phyloP scores from a whole-genome alignment of 2,797 vertebrate genomes.

The Aldrovandia affinis region DNA sequence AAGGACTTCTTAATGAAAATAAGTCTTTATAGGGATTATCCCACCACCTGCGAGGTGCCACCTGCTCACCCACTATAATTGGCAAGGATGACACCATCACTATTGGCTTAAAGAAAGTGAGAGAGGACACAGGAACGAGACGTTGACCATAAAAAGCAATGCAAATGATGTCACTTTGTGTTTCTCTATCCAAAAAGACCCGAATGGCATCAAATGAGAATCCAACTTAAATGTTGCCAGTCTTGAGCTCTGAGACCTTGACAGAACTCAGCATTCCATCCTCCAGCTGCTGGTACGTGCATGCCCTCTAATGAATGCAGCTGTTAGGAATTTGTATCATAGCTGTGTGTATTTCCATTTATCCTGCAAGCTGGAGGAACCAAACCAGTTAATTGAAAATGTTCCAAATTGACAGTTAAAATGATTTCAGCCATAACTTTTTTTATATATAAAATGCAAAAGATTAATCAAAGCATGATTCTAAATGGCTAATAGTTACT shows the following conservation, averaged over 20 bases:
- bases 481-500: slow-evolving; percentile 8
- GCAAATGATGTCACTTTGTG: slow-evolving; percentile 74
- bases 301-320: slow-evolving; percentile 74
- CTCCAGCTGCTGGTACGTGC: slow-evolving; percentile 74
- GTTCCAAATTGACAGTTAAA: neutral
- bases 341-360: slow-evolving; percentile 72
- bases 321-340: slow-evolving; percentile 64
- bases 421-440: neutral
- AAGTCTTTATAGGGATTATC: slow-evolving; percentile 85
- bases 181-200: slow-evolving; percentile 71
- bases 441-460: neutral
- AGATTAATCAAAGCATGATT: neutral
- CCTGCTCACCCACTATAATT: slow-evolving; percentile 82
- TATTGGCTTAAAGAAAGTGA: slow-evolving; percentile 75
- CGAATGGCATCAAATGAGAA: slow-evolving; percentile 73
- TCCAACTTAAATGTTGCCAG: slow-evolving; percentile 73
- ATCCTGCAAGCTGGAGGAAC: slow-evolving; percentile 58
- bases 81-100: slow-evolving; percentile 74
- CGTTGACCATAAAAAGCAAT: slow-evolving; percentile 69
- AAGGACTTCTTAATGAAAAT: slow-evolving; percentile 86
- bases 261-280: slow-evolving; percentile 70
- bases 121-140: slow-evolving; percentile 74
- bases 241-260: slow-evolving; percentile 76
- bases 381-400: neutral
- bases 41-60: slow-evolving; percentile 82